Base-by-base conservation (phyloP, 2,113 vertebrate species). In the Dicrurus megarhynchus region DNA sequence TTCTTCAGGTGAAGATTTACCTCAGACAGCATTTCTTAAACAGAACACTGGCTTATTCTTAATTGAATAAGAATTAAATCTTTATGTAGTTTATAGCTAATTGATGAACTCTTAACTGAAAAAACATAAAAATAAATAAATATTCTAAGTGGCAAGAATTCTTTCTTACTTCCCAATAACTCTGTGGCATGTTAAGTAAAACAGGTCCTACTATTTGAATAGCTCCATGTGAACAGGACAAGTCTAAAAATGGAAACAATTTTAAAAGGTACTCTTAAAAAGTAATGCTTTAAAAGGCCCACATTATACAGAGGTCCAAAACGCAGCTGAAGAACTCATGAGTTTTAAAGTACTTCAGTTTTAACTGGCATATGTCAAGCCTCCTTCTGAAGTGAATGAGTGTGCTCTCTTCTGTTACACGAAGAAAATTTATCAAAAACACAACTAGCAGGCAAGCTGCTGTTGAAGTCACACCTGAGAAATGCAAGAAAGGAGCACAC, bases 331-430 rank as follows among this genome's bases (percentile, higher is more conserved):
- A 63, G 49, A 24, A 21, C 20, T 47, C 30, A 32, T 3, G 10
- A n/a, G 7, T 81, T 76, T 53, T 68, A 78, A 68, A 59, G 42
- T 27, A 71, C 7, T 68, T 55, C 57, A 16, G 35, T 73, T 61
- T 52, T 89, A 89, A 73, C 2, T 17, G 18, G 35, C 41, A 63
- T 15, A 16, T 18, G 15, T 42, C 15, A 77, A 57, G 15, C 15
- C 15, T 68, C 42, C 30, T 81, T 37, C 59, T 61, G 23, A 85
- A 81, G 33, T 30, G 16, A 60, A n/a, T 13, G 20, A 55, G 5
- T 20, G 30, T 41, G 12, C 47, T 61, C 39, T 28, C 63, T 37
- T 68, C 26, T 0, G 0, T 26, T 47, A 56, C 27, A 59, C 0
- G 1, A 78, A 42, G 17, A 57, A 68, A 83, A 57, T 11, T 7